Percentiles rank a stretch among this genome's conserved stretches.
Evolutionary conservation across 2,113 vertebrate species (phyloP).

Genomic region (Muntiacus reevesi): DNA sequence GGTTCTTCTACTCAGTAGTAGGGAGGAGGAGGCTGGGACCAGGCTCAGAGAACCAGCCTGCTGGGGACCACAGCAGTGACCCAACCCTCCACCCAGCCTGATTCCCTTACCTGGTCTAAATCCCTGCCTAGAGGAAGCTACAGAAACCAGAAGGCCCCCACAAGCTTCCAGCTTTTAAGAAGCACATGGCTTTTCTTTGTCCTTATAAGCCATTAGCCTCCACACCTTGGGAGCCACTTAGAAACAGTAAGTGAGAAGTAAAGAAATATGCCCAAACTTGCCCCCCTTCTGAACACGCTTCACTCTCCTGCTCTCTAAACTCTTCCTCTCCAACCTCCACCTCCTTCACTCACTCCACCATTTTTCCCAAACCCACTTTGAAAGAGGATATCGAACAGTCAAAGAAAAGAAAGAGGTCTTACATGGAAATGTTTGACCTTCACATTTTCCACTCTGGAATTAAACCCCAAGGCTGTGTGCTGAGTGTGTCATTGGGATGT

Average conservation of each 20-base stretch:
- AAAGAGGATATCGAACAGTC: not conserved
- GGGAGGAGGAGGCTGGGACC: not conserved
- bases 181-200: not conserved
- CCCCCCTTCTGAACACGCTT: not conserved
- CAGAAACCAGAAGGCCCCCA: not conserved
- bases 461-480: not conserved
- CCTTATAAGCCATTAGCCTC: not conserved
- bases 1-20: not conserved
- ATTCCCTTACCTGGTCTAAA: not conserved
- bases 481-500: rapidly evolving
- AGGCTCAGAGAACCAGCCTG: not conserved
- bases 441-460: not conserved
- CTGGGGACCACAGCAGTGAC: not conserved
- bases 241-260: not conserved
- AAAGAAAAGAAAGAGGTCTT: not conserved
- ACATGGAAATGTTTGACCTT: not conserved
- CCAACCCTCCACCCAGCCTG: not conserved
- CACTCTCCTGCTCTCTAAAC: not conserved
- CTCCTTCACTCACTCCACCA: not conserved
- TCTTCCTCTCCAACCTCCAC: rapidly evolving
- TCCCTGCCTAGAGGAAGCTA: not conserved
- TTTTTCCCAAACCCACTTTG: not conserved
- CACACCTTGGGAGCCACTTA: not conserved
- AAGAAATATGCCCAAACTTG: not conserved
- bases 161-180: not conserved